phyloP scores from a whole-genome alignment of 2,797 vertebrate species.

The Gambusia yucatana region DNA sequence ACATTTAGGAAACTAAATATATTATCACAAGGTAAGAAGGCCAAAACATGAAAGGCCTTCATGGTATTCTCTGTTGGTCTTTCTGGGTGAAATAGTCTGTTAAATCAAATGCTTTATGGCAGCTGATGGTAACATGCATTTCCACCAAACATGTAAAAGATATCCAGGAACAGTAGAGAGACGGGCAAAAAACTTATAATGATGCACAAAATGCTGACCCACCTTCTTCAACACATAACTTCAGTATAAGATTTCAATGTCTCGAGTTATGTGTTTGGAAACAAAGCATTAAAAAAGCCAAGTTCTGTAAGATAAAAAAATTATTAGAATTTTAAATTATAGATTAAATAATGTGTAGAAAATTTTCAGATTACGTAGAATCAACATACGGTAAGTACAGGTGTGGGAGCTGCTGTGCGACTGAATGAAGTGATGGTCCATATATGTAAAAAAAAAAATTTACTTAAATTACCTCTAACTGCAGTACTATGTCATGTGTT shows the following conservation, averaged over 20 bases:
- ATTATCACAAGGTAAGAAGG: slow-evolving; percentile 44
- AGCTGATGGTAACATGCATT: slow-evolving; percentile 44
- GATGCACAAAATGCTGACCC: slow-evolving; percentile 8
- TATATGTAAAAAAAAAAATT: not conserved
- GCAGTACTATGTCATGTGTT: not conserved
- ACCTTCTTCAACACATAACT: slow-evolving; percentile 44
- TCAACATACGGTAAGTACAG: not conserved
- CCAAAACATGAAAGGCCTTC: slow-evolving; percentile 6
- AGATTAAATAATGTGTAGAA: not conserved
- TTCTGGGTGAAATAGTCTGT: slow-evolving; percentile 38
- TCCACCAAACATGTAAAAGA: slow-evolving; percentile 26
- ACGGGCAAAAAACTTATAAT: slow-evolving; percentile 2
- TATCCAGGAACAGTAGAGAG: slow-evolving; percentile 18
- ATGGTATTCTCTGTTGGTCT: not conserved
- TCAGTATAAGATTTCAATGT: slow-evolving; percentile 6
- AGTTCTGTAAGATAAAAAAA: not conserved
- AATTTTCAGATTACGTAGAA: not conserved
- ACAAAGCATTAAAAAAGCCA: not conserved
- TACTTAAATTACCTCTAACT: not conserved
- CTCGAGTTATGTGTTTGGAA: slow-evolving; percentile 1
- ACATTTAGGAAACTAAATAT: slow-evolving; percentile 43
- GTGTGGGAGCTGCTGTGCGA: not conserved
- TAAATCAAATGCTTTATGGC: slow-evolving; percentile 64
- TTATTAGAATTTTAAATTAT: not conserved
- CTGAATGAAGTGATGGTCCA: not conserved